Percentiles rank a stretch among this genome's conserved stretches.
Conservation (phyloP, 2,113 vertebrate genomes). For the Phoxinus phoxinus region DNA sequence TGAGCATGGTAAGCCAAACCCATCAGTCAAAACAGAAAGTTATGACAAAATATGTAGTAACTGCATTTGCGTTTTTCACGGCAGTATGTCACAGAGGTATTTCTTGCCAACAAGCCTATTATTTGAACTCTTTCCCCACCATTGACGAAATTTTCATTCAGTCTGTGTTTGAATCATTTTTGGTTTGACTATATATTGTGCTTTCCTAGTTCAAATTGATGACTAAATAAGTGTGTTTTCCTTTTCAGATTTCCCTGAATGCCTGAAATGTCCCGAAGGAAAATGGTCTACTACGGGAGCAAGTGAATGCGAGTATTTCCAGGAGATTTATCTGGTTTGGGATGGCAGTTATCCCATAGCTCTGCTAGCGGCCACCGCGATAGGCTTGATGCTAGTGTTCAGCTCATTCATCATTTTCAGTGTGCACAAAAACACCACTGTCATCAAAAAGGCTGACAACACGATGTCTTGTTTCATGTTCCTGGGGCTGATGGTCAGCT, state of each 20-base stretch:
- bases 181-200: neutral
- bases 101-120: no score
- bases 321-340: constrained; percentile 64
- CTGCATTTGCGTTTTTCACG: no score
- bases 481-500: constrained; percentile 67
- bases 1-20: no score
- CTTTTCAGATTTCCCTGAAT: constrained; percentile 65
- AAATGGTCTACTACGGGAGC: constrained; percentile 61
- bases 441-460: constrained; percentile 65
- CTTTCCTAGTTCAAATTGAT: neutral
- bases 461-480: constrained; percentile 66
- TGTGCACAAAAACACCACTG: constrained; percentile 53
- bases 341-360: constrained; percentile 60
- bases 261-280: constrained; percentile 60
- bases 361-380: constrained; percentile 54
- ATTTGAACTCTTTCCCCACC: no score
- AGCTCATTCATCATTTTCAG: constrained; percentile 58
- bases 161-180: no score
- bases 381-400: constrained; percentile 65
- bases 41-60: no score
- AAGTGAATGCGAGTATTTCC: constrained; percentile 45
- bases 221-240: neutral
- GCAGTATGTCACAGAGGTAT: no score
- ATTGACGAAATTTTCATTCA: no score
- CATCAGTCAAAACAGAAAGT: no score